Conservation (phyloP, 2,797 vertebrate genomes). For the Scyliorhinus canicula region DNA sequence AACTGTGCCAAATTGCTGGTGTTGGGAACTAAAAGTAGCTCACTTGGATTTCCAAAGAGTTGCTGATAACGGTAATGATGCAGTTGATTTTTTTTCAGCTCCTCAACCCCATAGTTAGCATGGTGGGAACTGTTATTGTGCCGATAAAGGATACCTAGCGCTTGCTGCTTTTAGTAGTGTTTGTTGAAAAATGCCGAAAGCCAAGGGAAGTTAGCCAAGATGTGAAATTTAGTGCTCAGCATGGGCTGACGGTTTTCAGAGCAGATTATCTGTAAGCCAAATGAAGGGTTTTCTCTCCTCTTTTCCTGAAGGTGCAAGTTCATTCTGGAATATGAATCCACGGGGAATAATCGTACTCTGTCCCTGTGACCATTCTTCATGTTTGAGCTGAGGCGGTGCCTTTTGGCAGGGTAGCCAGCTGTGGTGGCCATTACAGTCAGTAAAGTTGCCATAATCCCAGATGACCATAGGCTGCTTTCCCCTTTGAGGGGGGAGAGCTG, state of each 20-base stretch:
- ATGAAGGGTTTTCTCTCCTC: not conserved
- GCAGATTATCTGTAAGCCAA: not conserved
- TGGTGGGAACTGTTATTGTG: not conserved
- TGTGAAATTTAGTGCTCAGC: not conserved
- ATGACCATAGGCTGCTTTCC: no score
- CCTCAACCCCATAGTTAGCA: not conserved
- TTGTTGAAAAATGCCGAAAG: not conserved
- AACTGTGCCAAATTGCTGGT: slow-evolving; percentile 9
- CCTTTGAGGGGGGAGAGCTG: no score
- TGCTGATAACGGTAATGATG: not conserved
- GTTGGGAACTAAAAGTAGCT: not conserved
- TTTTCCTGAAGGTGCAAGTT: not conserved
- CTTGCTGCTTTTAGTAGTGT: not conserved
- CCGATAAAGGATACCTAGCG: not conserved
- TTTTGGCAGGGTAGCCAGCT: not conserved
- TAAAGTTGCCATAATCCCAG: no score
- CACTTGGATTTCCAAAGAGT: not conserved
- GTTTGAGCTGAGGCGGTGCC: not conserved
- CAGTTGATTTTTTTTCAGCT: not conserved
- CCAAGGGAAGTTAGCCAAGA: not conserved
- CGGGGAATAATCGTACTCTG: not conserved
- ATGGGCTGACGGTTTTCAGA: not conserved
- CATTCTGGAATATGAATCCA: not conserved
- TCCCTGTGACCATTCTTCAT: not conserved
- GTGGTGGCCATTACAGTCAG: not conserved